Conservation (phyloP, 2,797 vertebrate species). For the Sebastes oblongus region DNA sequence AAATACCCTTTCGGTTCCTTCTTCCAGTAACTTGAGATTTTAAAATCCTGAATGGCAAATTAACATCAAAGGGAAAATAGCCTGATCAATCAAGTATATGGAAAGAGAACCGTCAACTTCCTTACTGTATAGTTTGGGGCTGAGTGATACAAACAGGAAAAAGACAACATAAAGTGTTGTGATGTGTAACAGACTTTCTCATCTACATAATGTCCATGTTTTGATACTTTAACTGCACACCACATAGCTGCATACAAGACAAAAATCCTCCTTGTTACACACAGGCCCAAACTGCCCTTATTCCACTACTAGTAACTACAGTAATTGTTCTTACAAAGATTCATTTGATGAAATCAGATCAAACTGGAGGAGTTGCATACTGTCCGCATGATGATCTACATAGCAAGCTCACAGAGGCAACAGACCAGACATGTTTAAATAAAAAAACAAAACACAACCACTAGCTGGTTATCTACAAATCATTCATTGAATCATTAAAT, state of each 20-base stretch:
- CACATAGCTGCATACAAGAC: neutral
- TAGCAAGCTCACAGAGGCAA: neutral
- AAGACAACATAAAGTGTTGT: neutral
- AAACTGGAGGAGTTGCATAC: neutral
- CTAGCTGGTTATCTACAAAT: constrained; percentile 15
- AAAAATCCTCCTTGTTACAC: neutral
- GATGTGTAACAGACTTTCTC: neutral
- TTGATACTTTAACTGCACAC: neutral
- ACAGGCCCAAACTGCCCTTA: neutral
- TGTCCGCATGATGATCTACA: neutral
- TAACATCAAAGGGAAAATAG: neutral
- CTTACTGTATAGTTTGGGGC: neutral
- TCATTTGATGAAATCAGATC: constrained; percentile 9
- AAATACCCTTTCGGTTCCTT: neutral
- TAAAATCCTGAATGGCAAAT: neutral
- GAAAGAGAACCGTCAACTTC: neutral
- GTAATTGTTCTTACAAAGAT: neutral
- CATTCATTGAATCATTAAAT: constrained; percentile 77
- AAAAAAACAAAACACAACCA: neutral
- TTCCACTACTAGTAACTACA: neutral
- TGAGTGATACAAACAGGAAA: neutral
- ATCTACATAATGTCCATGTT: neutral
- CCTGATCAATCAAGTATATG: neutral
- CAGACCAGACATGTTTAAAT: neutral
- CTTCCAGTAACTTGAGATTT: neutral